A percentile compares a stretch with the other conserved stretches of the same genome.
Evolutionary conservation across 2,888 invertebrate genomes (phyloP).

Genomic region (Amphipoea oculea): DNA sequence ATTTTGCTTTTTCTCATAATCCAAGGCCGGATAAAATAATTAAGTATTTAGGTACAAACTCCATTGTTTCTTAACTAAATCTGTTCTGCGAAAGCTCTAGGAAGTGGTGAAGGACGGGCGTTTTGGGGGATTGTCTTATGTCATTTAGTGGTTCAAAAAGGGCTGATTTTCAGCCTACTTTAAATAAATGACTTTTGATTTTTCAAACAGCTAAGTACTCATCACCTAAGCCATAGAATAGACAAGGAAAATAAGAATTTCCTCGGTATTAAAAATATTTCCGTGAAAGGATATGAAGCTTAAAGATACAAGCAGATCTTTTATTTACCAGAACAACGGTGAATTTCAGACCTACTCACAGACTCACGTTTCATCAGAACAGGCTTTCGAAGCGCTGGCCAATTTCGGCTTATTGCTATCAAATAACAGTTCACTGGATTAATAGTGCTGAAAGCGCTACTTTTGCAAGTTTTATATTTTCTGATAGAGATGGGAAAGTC

Average conservation of each 20-base stretch:
- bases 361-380: constrained; percentile 15
- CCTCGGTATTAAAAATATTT: constrained; percentile 1
- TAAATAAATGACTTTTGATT: background rate
- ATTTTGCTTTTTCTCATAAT: background rate
- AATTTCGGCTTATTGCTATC: constrained; percentile 26
- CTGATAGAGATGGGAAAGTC: background rate
- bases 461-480: constrained; percentile 25
- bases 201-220: background rate
- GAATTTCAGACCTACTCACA: constrained; percentile 11
- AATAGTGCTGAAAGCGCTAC: constrained; percentile 28
- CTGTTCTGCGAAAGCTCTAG: background rate
- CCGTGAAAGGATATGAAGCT: constrained; percentile 7
- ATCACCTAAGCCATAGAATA: background rate
- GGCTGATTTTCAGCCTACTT: background rate
- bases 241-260: background rate
- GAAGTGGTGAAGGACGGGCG: background rate
- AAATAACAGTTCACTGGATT: constrained; percentile 25
- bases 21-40: background rate
- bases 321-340: constrained; percentile 19
- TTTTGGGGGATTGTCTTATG: background rate
- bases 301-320: constrained; percentile 9
- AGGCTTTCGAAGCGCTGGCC: constrained; percentile 17
- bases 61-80: background rate
- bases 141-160: background rate
- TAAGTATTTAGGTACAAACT: background rate